Evolutionary conservation across 2,797 vertebrate species (phyloP), one percentile per base, ranked within the genome.

Genomic region (Malurus leucopterus): DNA sequence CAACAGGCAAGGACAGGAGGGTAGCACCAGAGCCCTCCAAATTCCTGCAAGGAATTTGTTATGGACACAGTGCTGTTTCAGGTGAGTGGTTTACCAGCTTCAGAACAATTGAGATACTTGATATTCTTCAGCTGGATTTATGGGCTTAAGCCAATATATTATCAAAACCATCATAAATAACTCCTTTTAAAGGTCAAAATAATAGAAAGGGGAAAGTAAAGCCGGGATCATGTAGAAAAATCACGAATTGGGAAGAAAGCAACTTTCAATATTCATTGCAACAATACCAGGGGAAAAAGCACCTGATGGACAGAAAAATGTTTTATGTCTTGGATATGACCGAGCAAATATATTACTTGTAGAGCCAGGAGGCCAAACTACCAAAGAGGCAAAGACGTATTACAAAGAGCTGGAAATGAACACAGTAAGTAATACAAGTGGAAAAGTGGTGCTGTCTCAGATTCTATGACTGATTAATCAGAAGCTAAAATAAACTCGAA

Each of bases 401-500:
- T 68, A 61, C 15, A 41, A 64, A 23, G 40, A 82, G 61, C 77
- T 46, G 64, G 43, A 84, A 84, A 76, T 26, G 6, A 91, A 27
- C 27, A 67, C 38, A 88, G 64, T 36, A 78, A 63, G 19, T 69
- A 82, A 88, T 15, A 47, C 6, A 79, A 80, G 38, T 36, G n/a
- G 46, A 84, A 90, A 88, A 86, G 32, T 23, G 75, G 59, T 55
- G 32, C 30, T 77, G 54, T 44, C 61, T 84, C 50, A 46, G 46
- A 55, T 70, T 74, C 59, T 61, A 6, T 1, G 2, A 23, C 21
- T 65, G 24, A 54, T 85, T 76, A 82, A 91, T 70, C 57, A 84
- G 88, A 88, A 84, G 21, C 46, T 86, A 76, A 90, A 91, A 73
- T 50, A 58, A 90, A 51, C 38, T 43, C 34, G 49, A 93, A 92